These are phyloP conservation scores for Sericinus montela DNA, from an alignment of 2,888 invertebrate species.

Conservation along the genomic window DNA sequence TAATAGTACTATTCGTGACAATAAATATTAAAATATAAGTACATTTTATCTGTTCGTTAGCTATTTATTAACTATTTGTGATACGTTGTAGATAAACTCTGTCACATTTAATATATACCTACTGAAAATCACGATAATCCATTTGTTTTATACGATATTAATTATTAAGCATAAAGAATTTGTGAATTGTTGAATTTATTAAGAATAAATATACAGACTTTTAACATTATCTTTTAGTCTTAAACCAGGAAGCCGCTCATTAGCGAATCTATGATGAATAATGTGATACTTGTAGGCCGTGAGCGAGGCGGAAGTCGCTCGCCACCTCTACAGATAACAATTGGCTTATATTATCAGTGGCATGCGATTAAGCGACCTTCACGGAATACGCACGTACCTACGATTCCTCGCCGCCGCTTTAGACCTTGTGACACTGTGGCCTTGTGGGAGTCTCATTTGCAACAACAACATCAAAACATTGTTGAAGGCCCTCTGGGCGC, in stretches of 20 bases:
- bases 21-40: too few relatives aligned
- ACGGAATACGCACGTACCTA: constrained; percentile 31
- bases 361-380: constrained; percentile 59
- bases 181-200: too few relatives aligned
- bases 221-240: neutral
- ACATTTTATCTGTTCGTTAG: constrained; percentile 3
- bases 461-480: constrained; percentile 1
- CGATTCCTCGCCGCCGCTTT: constrained; percentile 25
- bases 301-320: constrained; percentile 68
- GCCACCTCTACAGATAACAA: constrained; percentile 59
- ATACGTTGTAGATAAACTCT: too few relatives aligned
- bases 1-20: neutral
- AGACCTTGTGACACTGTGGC: constrained; percentile 23
- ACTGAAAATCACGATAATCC: neutral
- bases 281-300: constrained; percentile 40
- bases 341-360: constrained; percentile 62
- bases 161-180: too few relatives aligned
- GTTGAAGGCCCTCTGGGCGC: too few relatives aligned
- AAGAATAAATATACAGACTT: too few relatives aligned
- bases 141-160: too few relatives aligned
- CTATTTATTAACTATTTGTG: neutral
- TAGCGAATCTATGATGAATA: constrained; percentile 28
- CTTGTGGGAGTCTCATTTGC: constrained; percentile 14
- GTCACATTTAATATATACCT: neutral
- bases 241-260: constrained; percentile 2